Evolutionary conservation across 2,797 vertebrate genomes (phyloP).

Genomic region (Orestias chungarensis): DNA sequence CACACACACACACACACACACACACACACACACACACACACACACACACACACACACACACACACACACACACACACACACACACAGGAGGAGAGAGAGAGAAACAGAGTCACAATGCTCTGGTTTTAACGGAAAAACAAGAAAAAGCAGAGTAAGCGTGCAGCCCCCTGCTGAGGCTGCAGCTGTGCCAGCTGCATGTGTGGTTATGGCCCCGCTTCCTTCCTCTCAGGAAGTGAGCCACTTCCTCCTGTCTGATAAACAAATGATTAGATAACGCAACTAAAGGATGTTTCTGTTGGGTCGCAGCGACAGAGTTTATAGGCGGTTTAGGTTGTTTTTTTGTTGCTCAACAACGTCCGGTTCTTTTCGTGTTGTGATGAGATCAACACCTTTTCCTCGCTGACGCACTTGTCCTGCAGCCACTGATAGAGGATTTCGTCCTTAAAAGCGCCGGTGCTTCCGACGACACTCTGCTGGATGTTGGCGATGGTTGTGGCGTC

Average conservation of each 20-base stretch:
- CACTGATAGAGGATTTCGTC: slow-evolving; percentile 96
- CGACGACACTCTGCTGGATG: slow-evolving; percentile 97
- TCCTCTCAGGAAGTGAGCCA: slow-evolving; percentile 51
- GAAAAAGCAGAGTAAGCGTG: background rate
- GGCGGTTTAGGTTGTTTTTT: background rate
- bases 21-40: background rate
- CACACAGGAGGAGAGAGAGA: too few relatives aligned
- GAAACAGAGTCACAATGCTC: background rate
- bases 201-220: slow-evolving; percentile 56
- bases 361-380: too few relatives aligned
- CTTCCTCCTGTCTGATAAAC: slow-evolving; percentile 49
- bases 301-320: background rate
- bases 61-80: too few relatives aligned
- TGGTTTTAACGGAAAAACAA: background rate
- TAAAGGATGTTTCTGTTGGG: background rate
- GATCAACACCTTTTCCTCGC: slow-evolving; percentile 89
- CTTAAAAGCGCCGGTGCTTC: slow-evolving; percentile 97
- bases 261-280: slow-evolving; percentile 2
- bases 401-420: slow-evolving; percentile 92
- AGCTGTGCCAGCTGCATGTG: slow-evolving; percentile 31
- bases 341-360: background rate
- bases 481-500: slow-evolving; percentile 97
- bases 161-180: background rate
- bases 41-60: background rate
- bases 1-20: too few relatives aligned